Evolutionary conservation across 2,797 vertebrate species (phyloP), one percentile per base, ranked within the genome.

Genomic region (Urophycis tenuis): DNA sequence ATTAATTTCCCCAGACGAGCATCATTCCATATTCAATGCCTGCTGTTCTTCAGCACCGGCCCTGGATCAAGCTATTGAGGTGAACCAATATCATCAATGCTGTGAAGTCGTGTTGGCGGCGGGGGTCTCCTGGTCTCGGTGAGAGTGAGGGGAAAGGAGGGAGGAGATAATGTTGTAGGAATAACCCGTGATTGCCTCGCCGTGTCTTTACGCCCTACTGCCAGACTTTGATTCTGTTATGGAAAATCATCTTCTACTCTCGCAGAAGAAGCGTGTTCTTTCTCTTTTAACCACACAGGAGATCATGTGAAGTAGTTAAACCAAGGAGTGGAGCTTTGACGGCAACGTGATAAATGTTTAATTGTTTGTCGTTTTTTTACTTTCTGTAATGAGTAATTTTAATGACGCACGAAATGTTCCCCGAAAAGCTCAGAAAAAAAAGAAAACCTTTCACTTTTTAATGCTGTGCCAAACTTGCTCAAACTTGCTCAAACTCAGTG

Each of bases 11-110:
- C 91, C 81, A 1, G 83, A 81, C 90, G 78, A 83, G 74, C 87
- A 90, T 92, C 86, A 89, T 90, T 91, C 88, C 91, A 90, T 92
- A 92, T 92, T 91, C 91, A 92, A 85, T 87, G 87, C 87, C 85
- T 78, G 81, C 79, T 85, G 84, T 87, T 86, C 84, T 82, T 83
- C 80, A 69, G 83, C 83, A 79, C 77, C 80, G 78, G 85, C 85
- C 84, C 81, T 82, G 80, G 86, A 81, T 88, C 76, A 84, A 84
- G 85, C 80, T 14, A 82, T 82, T 60, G 75, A 77, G 49, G 74
- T 82, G 80, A 80, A 87, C 86, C 87, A 82, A 85, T 85, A 87
- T 80, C 80, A 77, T 81, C 81, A 76, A 80, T 79, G 79, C 85
- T 81, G 74, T 77, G 82, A 85, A 86, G 74, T 81, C 74, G 7